Evolutionary conservation across 30 jellyfish, hydroid and myxozoan genomes (phyloP), one percentile per base, ranked within the genome.

Genomic region (Turritopsis rubra): DNA sequence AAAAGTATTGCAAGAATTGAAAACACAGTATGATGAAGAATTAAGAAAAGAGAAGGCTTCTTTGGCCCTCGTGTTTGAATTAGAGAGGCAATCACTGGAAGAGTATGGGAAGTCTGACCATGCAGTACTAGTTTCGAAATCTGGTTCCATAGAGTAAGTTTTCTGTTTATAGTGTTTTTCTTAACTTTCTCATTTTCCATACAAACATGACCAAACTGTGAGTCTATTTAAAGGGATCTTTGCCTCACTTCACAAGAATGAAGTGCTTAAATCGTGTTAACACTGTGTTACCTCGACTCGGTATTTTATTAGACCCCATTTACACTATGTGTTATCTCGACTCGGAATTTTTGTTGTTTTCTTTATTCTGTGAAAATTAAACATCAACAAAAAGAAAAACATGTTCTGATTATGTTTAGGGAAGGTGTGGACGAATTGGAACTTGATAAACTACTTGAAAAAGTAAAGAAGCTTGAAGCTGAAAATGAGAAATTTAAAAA

Each of bases 361-460:
- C 5, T 41, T 41, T 41, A 13, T 41, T 13, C 60, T 3, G 60
- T 41, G 60, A n/a, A n/a, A n/a, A n/a, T n/a, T n/a, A n/a, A n/a
- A n/a, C n/a, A n/a, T n/a, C n/a, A n/a, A n/a, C n/a, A n/a, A n/a
- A n/a, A n/a, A n/a, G n/a, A n/a, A n/a, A 72, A 72, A 72, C 27
- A 72, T 17, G 24, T 16, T 1, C 17, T n/a, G 17, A 18, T 66
- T n/a, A 4, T 66, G 7, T n/a, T 66, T 21, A 91, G 97, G 53
- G 97, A 91, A 73, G 97, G 96, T 16, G 81, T 91, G 41, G 97
- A 91, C 81, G 97, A 91, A 18, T 83, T 91, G 21, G 97, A 91
- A 84, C 79, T 92, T 85, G 97, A 91, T 22, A 84, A 75, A 77
- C 81, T 91, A 21, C 73, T 79, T 28, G 96, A 91, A 52, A 91